Conservation (phyloP, 1,140 invertebrate genomes). For the Centruroides vittatus region DNA sequence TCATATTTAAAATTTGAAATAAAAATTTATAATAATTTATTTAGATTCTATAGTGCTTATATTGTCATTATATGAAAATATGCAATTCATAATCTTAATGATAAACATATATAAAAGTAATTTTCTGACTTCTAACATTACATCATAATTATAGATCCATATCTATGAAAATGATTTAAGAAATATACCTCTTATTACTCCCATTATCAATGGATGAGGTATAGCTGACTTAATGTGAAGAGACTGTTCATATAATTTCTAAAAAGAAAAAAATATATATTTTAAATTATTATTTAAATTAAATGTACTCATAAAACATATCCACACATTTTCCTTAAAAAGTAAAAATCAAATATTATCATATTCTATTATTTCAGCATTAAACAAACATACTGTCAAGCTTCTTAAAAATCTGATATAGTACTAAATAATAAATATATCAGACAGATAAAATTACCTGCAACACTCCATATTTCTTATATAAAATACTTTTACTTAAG, state of each 20-base stretch:
- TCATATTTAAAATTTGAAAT: not conserved
- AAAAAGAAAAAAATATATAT: constrained; percentile 2
- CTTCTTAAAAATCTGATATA: too few relatives aligned
- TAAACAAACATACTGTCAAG: too few relatives aligned
- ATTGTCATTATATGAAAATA: not conserved
- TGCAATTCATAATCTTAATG: not conserved
- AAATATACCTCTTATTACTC: constrained; percentile 78
- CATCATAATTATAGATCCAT: not conserved
- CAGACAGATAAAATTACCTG: too few relatives aligned
- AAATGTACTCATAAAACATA: too few relatives aligned
- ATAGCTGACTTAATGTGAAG: constrained; percentile 98
- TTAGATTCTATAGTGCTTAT: too few relatives aligned
- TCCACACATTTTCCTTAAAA: too few relatives aligned
- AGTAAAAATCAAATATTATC: too few relatives aligned
- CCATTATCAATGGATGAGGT: constrained; percentile 98
- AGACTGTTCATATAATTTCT: constrained; percentile 91
- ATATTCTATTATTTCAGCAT: too few relatives aligned
- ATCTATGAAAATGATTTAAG: not conserved
- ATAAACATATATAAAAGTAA: not conserved
- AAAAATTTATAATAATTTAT: not conserved
- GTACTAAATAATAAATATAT: too few relatives aligned
- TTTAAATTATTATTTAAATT: too few relatives aligned
- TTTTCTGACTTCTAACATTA: not conserved
- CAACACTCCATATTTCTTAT: too few relatives aligned
- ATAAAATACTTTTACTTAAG: too few relatives aligned